These are phyloP conservation scores for Poeciliopsis occidentalis DNA, from an alignment of 2,113 vertebrate genomes.

Conservation along the genomic window DNA sequence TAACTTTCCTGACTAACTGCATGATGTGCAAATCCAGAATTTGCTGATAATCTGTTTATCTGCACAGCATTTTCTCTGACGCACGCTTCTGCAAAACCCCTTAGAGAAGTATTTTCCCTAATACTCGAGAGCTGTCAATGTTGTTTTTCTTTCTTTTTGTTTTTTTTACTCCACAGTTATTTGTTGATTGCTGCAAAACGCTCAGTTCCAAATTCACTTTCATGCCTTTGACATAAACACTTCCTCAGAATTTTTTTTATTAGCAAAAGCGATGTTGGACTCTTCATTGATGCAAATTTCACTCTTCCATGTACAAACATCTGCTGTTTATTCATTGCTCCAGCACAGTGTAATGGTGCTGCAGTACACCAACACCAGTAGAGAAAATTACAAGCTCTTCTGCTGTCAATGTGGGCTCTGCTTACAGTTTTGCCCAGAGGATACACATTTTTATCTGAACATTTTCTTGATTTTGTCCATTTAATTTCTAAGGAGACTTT, in stretches of 20 bases:
- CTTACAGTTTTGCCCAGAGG: neutral
- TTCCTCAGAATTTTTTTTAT: neutral
- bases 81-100: neutral
- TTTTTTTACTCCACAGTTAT: slow-evolving; percentile 1
- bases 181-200: slow-evolving; percentile 11
- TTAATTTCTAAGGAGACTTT: neutral
- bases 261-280: neutral
- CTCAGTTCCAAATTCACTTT: slow-evolving; percentile 18
- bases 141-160: neutral
- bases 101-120: neutral
- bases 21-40: neutral
- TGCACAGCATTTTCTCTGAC: neutral
- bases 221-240: neutral
- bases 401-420: neutral
- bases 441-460: neutral
- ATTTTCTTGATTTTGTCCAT: neutral
- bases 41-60: neutral
- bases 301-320: neutral
- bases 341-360: neutral
- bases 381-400: neutral
- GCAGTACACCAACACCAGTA: neutral
- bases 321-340: neutral
- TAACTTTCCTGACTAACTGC: neutral
- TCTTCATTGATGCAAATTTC: neutral
- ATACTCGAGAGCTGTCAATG: neutral